A percentile compares a stretch with the other conserved stretches of the same genome.
These are phyloP conservation scores for Cheilosia scutellata DNA, from an alignment of 2,888 invertebrate genomes.

Conservation along the genomic window DNA sequence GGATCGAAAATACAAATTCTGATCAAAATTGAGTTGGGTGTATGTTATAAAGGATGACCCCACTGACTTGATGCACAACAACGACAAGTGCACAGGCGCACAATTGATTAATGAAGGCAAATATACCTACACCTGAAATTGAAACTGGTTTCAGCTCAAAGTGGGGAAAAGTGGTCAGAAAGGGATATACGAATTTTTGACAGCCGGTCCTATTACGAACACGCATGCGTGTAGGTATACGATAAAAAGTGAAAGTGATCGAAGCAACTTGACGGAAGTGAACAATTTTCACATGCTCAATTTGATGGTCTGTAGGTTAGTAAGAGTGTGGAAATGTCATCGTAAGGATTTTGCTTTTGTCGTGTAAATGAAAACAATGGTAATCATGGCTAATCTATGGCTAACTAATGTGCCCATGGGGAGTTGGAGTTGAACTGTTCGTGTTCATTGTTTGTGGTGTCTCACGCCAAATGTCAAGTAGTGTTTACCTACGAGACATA, in stretches of 20 bases:
- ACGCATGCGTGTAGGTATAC: conserved; percentile 12
- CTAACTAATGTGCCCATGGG: background rate
- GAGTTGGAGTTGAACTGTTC: background rate
- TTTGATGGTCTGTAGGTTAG: conserved; percentile 13
- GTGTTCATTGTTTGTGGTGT: conserved; percentile 14
- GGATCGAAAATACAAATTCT: conserved; percentile 5
- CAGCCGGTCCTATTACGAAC: conserved; percentile 36
- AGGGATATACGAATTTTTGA: conserved; percentile 38
- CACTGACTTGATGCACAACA: background rate
- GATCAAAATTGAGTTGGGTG: conserved; percentile 21
- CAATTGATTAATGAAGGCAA: conserved; percentile 23
- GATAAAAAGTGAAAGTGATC: conserved; percentile 60
- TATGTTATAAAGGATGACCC: conserved; percentile 11
- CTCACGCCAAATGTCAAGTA: background rate
- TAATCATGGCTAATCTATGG: background rate
- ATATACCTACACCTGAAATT: conserved; percentile 18
- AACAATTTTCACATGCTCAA: conserved; percentile 11
- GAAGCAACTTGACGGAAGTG: conserved; percentile 2
- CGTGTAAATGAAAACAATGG: background rate
- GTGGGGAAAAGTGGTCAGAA: conserved; percentile 46
- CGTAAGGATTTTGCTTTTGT: conserved; percentile 11
- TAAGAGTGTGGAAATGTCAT: conserved; percentile 10
- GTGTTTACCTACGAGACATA: background rate
- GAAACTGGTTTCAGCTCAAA: conserved; percentile 31
- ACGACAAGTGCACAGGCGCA: conserved; percentile 52